These are phyloP conservation scores for Caenorhabditis becei DNA, from an alignment of 2,888 invertebrate species.

Conservation along the genomic window DNA sequence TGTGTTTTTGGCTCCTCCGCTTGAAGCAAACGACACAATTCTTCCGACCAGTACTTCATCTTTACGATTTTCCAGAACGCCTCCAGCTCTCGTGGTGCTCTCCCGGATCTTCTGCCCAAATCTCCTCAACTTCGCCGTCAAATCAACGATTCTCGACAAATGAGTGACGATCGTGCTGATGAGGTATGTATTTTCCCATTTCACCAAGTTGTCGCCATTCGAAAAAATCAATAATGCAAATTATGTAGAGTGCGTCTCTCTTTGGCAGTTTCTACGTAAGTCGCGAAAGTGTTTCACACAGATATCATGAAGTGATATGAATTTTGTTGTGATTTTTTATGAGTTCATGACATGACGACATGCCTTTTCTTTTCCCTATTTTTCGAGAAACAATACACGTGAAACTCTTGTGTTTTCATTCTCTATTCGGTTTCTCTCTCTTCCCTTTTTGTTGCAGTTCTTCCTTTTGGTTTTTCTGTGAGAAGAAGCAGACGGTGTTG, in stretches of 20 bases:
- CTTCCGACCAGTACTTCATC: not conserved
- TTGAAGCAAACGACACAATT: not conserved
- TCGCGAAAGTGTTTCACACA: slow-evolving; percentile 32
- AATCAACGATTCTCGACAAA: slow-evolving; percentile 56
- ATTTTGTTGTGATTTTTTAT: slow-evolving; percentile 27
- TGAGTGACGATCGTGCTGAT: slow-evolving; percentile 67
- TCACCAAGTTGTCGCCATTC: too few species aligned
- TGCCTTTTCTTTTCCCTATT: not conserved
- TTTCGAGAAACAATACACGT: not conserved
- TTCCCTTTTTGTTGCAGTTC: slow-evolving; percentile 35
- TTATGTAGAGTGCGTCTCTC: slow-evolving; percentile 77
- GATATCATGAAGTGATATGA: not conserved
- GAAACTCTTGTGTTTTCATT: not conserved
- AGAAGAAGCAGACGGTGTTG: slow-evolving; percentile 11
- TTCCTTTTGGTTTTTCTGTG: slow-evolving; percentile 6
- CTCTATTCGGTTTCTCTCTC: not conserved
- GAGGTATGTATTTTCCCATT: slow-evolving; percentile 56
- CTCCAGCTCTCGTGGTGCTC: slow-evolving; percentile 65
- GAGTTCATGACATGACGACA: too few species aligned
- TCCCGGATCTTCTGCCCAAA: slow-evolving; percentile 73
- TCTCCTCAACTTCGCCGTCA: slow-evolving; percentile 64
- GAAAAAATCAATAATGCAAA: slow-evolving; percentile 7
- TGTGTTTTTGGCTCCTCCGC: slow-evolving; percentile 3
- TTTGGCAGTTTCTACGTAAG: slow-evolving; percentile 81
- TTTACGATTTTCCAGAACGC: slow-evolving; percentile 43